Evolutionary conservation across 1,140 invertebrate species (phyloP).

Genomic region (Lanistes nyassanus): DNA sequence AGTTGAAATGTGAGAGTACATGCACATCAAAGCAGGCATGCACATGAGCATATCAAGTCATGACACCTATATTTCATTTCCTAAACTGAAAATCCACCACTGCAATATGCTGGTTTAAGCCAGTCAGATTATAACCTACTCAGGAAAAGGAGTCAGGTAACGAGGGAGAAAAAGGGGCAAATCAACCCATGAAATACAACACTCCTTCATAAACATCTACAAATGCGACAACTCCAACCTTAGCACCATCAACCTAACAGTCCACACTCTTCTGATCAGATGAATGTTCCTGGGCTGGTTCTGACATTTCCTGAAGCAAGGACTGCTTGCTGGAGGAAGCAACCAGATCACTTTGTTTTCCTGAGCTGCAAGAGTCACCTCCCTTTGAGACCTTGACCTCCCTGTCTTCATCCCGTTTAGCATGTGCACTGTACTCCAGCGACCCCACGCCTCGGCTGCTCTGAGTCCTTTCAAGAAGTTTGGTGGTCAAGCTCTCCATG

Average conservation of each 20-base stretch:
- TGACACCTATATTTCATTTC: not conserved
- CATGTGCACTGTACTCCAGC: not conserved
- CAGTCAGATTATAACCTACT: not conserved
- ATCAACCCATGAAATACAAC: not conserved
- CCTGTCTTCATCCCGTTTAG: not conserved
- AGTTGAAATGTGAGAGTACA: no score
- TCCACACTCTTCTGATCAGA: slow-evolving; percentile 9
- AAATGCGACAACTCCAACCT: not conserved
- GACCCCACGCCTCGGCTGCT: slow-evolving; percentile 2
- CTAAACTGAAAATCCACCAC: not conserved
- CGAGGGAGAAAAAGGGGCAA: not conserved
- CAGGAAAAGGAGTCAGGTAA: not conserved
- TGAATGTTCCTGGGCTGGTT: slow-evolving; percentile 2
- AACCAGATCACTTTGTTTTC: not conserved
- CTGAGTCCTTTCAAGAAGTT: slow-evolving; percentile 31
- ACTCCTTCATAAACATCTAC: not conserved
- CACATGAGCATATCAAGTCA: not conserved
- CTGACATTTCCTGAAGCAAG: slow-evolving; percentile 22
- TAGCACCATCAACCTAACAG: not conserved
- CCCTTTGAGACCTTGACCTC: slow-evolving; percentile 5
- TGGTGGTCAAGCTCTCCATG: slow-evolving; percentile 36
- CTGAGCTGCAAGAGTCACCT: not conserved
- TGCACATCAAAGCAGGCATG: not conserved
- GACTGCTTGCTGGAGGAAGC: slow-evolving; percentile 8
- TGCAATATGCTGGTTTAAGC: not conserved